Conservation (phyloP, 2,888 invertebrate species). For the Orthonevra nobilis region DNA sequence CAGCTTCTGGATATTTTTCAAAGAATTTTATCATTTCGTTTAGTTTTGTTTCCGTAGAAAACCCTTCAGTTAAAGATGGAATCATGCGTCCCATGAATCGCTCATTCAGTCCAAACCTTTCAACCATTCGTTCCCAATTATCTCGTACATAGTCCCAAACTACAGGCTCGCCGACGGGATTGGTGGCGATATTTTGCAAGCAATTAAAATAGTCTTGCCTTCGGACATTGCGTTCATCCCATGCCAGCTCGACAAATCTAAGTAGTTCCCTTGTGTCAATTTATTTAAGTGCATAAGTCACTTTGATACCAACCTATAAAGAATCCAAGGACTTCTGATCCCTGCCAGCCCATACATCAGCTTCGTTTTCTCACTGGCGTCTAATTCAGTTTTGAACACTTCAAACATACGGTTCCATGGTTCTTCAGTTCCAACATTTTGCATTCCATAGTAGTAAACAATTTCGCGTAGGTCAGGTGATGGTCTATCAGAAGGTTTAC, state of each 20-base stretch:
- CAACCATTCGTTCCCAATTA: conserved; percentile 87
- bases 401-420: conserved; percentile 89
- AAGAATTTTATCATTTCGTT: conserved; percentile 89
- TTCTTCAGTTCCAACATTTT: conserved; percentile 81
- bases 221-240: conserved; percentile 87
- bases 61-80: conserved; percentile 84
- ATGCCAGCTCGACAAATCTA: conserved; percentile 86
- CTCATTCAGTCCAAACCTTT: conserved; percentile 89
- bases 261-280: too few species aligned
- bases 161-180: conserved; percentile 86
- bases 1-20: conserved; percentile 88
- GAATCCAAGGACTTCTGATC: conserved; percentile 83
- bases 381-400: conserved; percentile 85
- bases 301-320: conserved; percentile 82
- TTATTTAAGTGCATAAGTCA: too few species aligned
- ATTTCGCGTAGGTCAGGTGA: conserved; percentile 84
- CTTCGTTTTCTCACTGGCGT: conserved; percentile 88
- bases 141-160: conserved; percentile 92
- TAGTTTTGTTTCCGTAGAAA: conserved; percentile 85
- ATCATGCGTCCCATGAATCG: conserved; percentile 88
- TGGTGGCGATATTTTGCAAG: conserved; percentile 84
- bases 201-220: conserved; percentile 91
- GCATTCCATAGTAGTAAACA: conserved; percentile 88
- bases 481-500: conserved; percentile 78
- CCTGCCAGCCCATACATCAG: conserved; percentile 87